Base-by-base conservation (phyloP, 2,888 invertebrate species). In the Pycnomerus fuliginosus region DNA sequence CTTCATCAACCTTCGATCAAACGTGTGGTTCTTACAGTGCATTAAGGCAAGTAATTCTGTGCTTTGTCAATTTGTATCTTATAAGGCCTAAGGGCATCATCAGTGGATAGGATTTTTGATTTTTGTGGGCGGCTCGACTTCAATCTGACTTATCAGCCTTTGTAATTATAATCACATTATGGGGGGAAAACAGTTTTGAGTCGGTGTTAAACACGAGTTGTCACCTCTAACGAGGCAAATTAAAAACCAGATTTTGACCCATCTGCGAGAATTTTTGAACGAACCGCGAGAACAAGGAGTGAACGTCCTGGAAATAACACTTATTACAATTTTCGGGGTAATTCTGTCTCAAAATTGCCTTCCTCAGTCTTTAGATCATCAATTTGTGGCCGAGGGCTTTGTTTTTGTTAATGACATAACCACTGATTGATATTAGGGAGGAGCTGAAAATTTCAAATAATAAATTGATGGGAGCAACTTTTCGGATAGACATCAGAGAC, bases 111-210 rank as follows among this genome's bases (percentile, higher is more conserved):
- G 62, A 68, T 68, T 69, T 69, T 69, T 68, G 69, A 69, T 70
- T 69, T 69, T 70, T 65, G 69, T 70, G 64, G 69, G 69, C 69
- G 69, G 65, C 62, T 56, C 61, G 59, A 53, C 62, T 63, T 62
- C 64, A 66, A 64, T 66, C 62, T 49, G 62, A 64, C 63, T 65
- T 66, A 67, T 66, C 68, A 64, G 64, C 56, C 67, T 61, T 65
- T 67, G 68, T 67, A 69, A 69, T 69, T 69, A 69, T 69, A 68
- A 68, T 68, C 68, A 65, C 69, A 69, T 69, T 69, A 69, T 57
- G 53, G 54, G 25, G 14, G 48, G 61, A 57, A 61, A 48, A 43
- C 42, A 60, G 55, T 60, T 46, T 51, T 28, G 48, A 57, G 53
- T 41, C 41, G n/a, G n/a, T n/a, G n/a, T n/a, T n/a, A n/a, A n/a